Base-by-base conservation (phyloP, 2,888 invertebrate species). In the Pseudanteris insignis region DNA sequence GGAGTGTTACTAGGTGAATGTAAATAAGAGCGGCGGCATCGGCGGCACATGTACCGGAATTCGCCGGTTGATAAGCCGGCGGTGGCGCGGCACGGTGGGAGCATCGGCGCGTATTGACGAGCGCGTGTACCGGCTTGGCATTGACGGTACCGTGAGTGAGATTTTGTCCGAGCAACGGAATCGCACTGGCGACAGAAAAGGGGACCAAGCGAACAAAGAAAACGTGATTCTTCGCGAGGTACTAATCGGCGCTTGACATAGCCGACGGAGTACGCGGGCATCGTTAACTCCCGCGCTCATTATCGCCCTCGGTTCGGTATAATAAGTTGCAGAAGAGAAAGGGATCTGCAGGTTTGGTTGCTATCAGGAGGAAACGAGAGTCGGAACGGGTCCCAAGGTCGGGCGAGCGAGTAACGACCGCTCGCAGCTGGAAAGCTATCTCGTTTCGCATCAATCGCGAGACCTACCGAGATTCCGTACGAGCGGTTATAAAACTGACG, bases 341-440 rank as follows among this genome's bases (percentile, higher is more conserved):
- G 62, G 57, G 26, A 54, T 34, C 13, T 47, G 55, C 55, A 46
- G 41, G 51, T 33, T 33, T 41, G 32, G 21, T 44, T 33, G 21
- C 54, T 38, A 43, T 44, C 36, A 54, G 34, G 33, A 57, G 55
- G 43, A 57, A 62, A 57, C 51, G 47, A 57, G 62, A 62, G 51
- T 57, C 51, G 40, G 47, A 51, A 62, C 51, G 57, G 41, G 47
- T 63, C 60, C 64, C 68, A 70, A 70, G 70, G 69, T 67, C 69
- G 68, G 61, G 57, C 43, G 26, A 62, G 61, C 65, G 63, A 58
- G 63, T 63, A 65, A 63, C 65, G 65, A 65, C 62, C 62, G 65
- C 59, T 50, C 58, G 61, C 64, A 59, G 64, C 55, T 61, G 64
- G 55, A 47, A 59, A 64, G 54, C 46, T 61, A 61, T 54, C 61